Evolutionary conservation across 2,797 vertebrate species (phyloP), one percentile per base, ranked within the genome.

Genomic region (Cyclura pinguis): DNA sequence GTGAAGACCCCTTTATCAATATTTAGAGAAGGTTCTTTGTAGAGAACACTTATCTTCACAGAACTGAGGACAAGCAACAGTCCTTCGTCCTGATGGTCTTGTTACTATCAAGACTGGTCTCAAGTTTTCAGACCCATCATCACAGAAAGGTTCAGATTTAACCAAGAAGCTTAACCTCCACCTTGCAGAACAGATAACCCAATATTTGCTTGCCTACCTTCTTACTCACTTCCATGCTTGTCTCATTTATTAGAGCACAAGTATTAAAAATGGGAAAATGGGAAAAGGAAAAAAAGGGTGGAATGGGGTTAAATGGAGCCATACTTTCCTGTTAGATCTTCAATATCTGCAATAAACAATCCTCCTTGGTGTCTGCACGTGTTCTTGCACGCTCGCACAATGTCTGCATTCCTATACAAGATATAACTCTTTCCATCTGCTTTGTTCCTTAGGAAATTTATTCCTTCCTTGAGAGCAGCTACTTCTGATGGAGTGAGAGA

Each of bases 281-380:
- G 2, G 12, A 10, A 50, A 42, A 32, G 20, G 59, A 16, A 24
- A 32, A 35, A 81, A 72, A 22, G 32, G 12, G 4, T 27, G 55
- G n/a, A 72, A 35, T 42, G 22, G 85, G 69, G 12, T 57, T 81
- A 72, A 84, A 85, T 88, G 35, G 8, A 42, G n/a, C 0, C 29
- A 88, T 92, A 98, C 97, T 96, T 97, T 89, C 96, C 94, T 0
- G 94, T 93, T 82, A 98, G 91, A 78, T 98, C 98, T 90, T 98
- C 98, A 0, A 98, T 97, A n/a, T 98, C 98, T 91, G 92, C 96
- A 72, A 98, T 97, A 89, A 98, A 98, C 9, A 97, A 59, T 10
- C 98, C 98, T 59, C 97, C 97, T 93, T 98, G 98, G 91, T 98
- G 98, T 88, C 97, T 98, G 95, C 98, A 98, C 80, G 97, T 89